Evolutionary conservation across 2,888 invertebrate species (phyloP).

Genomic region (Calameuta idolon): DNA sequence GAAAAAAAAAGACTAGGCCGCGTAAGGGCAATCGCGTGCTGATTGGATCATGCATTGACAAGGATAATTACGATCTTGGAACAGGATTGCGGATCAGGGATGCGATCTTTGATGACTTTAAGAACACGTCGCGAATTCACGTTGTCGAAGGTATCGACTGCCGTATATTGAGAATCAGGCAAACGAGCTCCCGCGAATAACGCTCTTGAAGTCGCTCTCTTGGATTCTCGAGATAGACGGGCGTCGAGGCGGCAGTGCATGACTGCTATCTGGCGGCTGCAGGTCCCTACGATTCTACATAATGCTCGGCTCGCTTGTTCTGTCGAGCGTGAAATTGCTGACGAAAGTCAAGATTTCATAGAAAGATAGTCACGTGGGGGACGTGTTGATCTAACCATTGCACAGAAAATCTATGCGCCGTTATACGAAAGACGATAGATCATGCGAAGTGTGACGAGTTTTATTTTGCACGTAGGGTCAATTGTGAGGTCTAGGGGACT

Average conservation of each 20-base stretch:
- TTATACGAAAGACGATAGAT: too few species aligned
- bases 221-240: neutral
- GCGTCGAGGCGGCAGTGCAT: neutral
- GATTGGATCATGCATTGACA: neutral
- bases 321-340: conserved; percentile 49
- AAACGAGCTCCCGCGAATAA: neutral
- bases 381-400: neutral
- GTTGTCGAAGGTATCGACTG: neutral
- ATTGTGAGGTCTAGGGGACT: too few species aligned
- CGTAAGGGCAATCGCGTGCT: neutral
- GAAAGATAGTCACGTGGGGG: conserved; percentile 24
- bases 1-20: neutral
- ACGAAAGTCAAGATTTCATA: conserved; percentile 44
- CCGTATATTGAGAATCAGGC: neutral
- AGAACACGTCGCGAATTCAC: neutral
- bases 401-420: neutral
- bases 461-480: neutral
- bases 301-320: conserved; percentile 41
- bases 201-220: neutral
- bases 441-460: neutral
- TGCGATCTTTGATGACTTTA: neutral
- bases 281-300: neutral
- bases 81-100: neutral
- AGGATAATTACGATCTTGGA: too few species aligned
- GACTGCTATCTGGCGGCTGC: neutral